Conservation (phyloP, 2,797 vertebrate species). For the Rhynchonycteris naso region DNA sequence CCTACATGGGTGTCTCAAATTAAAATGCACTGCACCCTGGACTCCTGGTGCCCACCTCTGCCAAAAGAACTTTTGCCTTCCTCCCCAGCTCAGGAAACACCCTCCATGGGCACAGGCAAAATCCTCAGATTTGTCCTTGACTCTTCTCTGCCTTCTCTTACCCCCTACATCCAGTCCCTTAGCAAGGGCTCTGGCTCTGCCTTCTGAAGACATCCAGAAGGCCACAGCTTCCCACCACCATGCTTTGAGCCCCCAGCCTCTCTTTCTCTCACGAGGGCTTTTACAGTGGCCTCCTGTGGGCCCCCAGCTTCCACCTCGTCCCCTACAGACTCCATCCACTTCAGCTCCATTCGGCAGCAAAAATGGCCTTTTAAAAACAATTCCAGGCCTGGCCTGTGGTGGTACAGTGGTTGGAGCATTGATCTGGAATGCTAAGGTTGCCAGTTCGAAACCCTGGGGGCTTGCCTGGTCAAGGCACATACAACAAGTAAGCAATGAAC, state of each 20-base stretch:
- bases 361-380: not conserved
- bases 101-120: not conserved
- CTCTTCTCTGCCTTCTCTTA: not conserved
- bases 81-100: not conserved
- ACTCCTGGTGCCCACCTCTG: not conserved
- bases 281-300: not conserved
- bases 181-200: not conserved
- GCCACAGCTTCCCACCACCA: not conserved
- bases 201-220: not conserved
- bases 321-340: not conserved
- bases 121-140: not conserved
- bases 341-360: not conserved
- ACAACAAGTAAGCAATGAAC: no score
- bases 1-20: not conserved
- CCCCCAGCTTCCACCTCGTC: not conserved
- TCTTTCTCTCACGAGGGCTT: not conserved
- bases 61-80: not conserved
- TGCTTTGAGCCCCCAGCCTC: not conserved
- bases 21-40: not conserved
- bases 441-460: no score
- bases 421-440: no score
- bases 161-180: not conserved
- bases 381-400: no score
- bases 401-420: no score
- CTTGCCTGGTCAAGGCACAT: no score